Evolutionary conservation across 2,113 vertebrate species (phyloP).

Genomic region (Alectura lathami): DNA sequence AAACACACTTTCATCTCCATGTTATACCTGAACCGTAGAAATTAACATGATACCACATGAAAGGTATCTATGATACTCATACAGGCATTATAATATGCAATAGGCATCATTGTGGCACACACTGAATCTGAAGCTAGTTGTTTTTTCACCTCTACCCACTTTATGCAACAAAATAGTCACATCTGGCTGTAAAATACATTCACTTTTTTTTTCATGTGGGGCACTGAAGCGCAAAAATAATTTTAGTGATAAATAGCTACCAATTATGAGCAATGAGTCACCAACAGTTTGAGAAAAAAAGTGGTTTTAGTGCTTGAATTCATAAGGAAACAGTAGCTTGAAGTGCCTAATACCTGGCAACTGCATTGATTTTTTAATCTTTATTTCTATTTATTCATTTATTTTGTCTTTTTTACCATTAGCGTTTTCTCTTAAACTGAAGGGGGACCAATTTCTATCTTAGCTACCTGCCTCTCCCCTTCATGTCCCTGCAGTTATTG

Average conservation of each 20-base stretch:
- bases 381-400: too few relatives aligned
- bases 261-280: conserved; percentile 6
- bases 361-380: too few relatives aligned
- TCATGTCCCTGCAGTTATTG: neutral
- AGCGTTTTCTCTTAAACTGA: neutral
- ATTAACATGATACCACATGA: neutral
- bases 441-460: neutral
- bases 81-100: neutral
- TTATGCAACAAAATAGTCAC: neutral
- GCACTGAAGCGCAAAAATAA: neutral
- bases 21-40: neutral
- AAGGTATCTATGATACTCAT: neutral
- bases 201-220: neutral
- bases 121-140: neutral
- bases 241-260: neutral
- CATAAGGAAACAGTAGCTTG: neutral
- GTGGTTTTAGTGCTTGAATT: neutral
- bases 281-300: neutral
- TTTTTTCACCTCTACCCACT: neutral
- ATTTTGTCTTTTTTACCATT: neutral
- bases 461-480: neutral
- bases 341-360: neutral
- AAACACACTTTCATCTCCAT: neutral
- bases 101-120: neutral
- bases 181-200: neutral